Percentiles rank a stretch among this genome's conserved stretches.
Conservation (phyloP, 2,888 invertebrate species). For the Rutpela maculata region DNA sequence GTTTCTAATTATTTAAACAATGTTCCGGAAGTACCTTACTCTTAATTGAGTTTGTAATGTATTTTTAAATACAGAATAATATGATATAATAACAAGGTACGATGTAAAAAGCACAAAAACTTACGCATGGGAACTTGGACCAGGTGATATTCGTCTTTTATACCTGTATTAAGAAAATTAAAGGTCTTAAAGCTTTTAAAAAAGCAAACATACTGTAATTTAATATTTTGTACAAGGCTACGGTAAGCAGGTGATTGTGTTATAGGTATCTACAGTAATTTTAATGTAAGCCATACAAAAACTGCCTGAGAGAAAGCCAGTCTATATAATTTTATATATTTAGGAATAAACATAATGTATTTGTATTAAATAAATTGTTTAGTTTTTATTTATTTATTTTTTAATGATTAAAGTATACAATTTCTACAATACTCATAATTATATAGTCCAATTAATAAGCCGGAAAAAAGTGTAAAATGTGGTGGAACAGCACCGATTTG, state of each 20-base stretch:
- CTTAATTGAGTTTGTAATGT: background rate
- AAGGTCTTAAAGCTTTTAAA: conserved; percentile 29
- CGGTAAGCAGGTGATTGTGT: conserved; percentile 31
- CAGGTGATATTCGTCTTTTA: conserved; percentile 49
- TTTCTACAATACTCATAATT: too few relatives aligned
- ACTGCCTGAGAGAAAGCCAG: background rate
- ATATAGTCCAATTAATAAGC: too few relatives aligned
- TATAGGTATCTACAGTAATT: conserved; percentile 18
- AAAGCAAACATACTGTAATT: conserved; percentile 41
- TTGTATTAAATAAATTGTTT: background rate
- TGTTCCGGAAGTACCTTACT: background rate
- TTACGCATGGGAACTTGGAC: conserved; percentile 43
- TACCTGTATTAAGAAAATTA: conserved; percentile 49
- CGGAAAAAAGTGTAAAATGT: too few relatives aligned
- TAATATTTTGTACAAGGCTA: conserved; percentile 35
- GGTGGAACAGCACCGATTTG: too few relatives aligned
- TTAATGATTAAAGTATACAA: too few relatives aligned
- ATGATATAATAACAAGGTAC: background rate
- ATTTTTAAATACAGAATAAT: background rate
- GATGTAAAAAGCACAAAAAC: conserved; percentile 5
- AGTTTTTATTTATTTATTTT: background rate
- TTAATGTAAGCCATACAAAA: conserved; percentile 12
- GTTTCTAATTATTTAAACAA: background rate
- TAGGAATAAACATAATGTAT: background rate
- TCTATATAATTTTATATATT: background rate